These are phyloP conservation scores for Calephelis perditalis DNA, from an alignment of 2,888 invertebrate species.

Conservation along the genomic window DNA sequence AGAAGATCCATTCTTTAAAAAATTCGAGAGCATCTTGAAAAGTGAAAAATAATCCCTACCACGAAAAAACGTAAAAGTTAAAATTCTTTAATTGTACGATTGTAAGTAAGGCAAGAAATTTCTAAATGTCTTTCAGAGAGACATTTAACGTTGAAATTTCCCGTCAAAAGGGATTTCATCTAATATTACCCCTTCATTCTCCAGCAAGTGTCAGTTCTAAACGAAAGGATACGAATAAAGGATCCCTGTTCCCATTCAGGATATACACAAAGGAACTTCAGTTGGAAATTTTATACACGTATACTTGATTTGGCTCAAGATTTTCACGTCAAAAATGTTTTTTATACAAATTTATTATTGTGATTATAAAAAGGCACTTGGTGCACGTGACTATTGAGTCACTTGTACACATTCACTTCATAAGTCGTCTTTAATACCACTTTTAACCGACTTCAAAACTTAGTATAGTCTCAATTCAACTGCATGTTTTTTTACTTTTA, in stretches of 20 bases:
- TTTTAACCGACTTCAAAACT: too few relatives aligned
- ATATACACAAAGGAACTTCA: conserved; percentile 7
- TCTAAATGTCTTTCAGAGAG: conserved; percentile 5
- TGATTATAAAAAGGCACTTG: too few relatives aligned
- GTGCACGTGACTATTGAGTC: too few relatives aligned
- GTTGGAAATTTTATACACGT: conserved; percentile 2
- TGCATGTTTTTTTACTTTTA: too few relatives aligned
- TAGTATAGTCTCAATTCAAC: too few relatives aligned
- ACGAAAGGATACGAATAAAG: conserved; percentile 10
- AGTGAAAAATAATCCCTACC: too few relatives aligned
- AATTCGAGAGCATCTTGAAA: too few relatives aligned
- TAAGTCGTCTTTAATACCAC: too few relatives aligned
- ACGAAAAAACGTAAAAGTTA: too few relatives aligned
- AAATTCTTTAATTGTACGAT: not conserved
- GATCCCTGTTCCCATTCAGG: conserved; percentile 3
- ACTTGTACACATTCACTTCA: too few relatives aligned
- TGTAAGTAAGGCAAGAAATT: not conserved
- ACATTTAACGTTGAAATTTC: conserved; percentile 7
- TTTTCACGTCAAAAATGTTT: not conserved
- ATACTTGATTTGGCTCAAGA: not conserved
- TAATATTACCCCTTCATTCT: conserved; percentile 10
- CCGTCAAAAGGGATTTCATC: conserved; percentile 9
- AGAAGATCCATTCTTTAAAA: too few relatives aligned
- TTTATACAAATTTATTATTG: too few relatives aligned
- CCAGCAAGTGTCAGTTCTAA: conserved; percentile 8